These are phyloP conservation scores for Coboldia fuscipes DNA, from an alignment of 1,140 invertebrate species.

Conservation along the genomic window DNA sequence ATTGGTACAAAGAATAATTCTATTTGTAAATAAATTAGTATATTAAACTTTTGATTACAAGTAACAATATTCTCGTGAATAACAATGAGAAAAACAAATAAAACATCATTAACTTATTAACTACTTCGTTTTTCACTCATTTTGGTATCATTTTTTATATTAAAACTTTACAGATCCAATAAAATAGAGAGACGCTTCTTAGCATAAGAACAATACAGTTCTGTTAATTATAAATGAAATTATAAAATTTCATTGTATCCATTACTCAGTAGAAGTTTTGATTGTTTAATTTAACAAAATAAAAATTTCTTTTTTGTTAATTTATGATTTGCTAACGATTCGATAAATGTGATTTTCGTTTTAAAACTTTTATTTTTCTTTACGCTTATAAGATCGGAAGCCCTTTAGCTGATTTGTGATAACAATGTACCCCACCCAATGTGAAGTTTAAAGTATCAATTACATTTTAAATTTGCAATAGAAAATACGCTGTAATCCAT, in stretches of 20 bases:
- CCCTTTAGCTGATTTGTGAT: neutral
- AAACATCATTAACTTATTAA: neutral
- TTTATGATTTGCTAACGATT: neutral
- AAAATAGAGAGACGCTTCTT: neutral
- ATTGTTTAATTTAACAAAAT: neutral
- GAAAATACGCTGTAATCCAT: neutral
- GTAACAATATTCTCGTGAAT: too few species aligned
- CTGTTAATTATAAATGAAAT: neutral
- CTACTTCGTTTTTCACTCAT: neutral
- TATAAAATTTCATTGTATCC: neutral
- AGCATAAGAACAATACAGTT: neutral
- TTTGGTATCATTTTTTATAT: neutral
- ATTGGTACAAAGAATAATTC: too few species aligned
- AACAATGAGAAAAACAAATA: too few species aligned
- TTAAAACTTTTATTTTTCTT: neutral
- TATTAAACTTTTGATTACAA: too few species aligned
- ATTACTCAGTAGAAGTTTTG: neutral
- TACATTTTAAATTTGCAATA: neutral
- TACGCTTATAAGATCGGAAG: neutral
- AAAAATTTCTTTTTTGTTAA: neutral
- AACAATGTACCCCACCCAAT: neutral
- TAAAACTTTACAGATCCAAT: neutral
- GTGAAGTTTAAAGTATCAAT: neutral
- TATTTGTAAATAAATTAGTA: too few species aligned
- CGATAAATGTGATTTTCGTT: neutral